Percentiles rank a stretch among this genome's conserved stretches.
phyloP scores from a whole-genome alignment of 1,140 invertebrate species.

The Acromyrmex heyeri region DNA sequence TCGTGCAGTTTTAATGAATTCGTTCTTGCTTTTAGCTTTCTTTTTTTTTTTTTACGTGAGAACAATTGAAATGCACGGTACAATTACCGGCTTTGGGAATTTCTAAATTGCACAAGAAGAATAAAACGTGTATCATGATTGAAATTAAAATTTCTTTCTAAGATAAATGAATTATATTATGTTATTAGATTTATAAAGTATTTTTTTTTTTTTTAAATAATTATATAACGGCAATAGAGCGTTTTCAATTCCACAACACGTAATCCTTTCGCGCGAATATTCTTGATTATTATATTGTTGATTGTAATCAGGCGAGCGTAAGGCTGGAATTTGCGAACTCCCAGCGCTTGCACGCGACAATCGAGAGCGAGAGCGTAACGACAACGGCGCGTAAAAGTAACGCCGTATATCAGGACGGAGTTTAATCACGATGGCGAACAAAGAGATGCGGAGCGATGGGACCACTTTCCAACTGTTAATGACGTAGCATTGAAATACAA shows the following conservation, averaged over 20 bases:
- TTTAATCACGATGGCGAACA: slow-evolving; percentile 44
- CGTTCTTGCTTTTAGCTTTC: not conserved
- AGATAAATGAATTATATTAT: not conserved
- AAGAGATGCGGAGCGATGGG: slow-evolving; percentile 15
- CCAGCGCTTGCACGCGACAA: slow-evolving; percentile 6
- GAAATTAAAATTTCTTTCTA: not conserved
- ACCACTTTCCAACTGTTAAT: slow-evolving; percentile 55
- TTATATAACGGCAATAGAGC: not conserved
- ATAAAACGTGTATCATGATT: not conserved
- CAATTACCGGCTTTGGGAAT: not conserved
- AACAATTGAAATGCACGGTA: not conserved
- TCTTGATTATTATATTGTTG: slow-evolving; percentile 32
- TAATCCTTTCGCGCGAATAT: not conserved
- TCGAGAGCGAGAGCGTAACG: slow-evolving; percentile 30
- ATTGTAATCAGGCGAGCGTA: slow-evolving; percentile 21
- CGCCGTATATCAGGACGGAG: slow-evolving; percentile 6
- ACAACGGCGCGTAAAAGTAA: slow-evolving; percentile 32
- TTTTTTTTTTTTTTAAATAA: not conserved
- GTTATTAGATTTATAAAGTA: slow-evolving; percentile 2
- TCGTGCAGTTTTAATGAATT: not conserved
- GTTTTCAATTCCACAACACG: not conserved
- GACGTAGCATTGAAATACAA: slow-evolving; percentile 45
- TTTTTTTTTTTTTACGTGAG: not conserved
- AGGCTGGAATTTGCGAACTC: not conserved
- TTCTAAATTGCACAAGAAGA: not conserved